Evolutionary conservation across 2,888 invertebrate species (phyloP).

Genomic region (Drosophila anomalata): DNA sequence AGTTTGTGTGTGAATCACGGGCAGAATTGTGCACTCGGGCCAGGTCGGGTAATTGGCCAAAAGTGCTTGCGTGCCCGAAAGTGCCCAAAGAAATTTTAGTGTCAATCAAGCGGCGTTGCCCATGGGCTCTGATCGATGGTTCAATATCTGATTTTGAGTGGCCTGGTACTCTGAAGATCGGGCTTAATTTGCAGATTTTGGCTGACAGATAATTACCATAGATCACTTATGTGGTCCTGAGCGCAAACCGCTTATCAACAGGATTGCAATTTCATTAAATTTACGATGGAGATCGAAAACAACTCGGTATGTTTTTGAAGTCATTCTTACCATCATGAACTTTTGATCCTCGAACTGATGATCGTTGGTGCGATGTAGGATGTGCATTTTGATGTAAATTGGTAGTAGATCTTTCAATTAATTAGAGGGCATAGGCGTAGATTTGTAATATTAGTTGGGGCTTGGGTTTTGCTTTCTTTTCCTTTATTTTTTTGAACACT

Average conservation of each 20-base stretch:
- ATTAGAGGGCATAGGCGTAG: slow-evolving; percentile 47
- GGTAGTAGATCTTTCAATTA: slow-evolving; percentile 25
- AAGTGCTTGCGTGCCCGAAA: slow-evolving; percentile 67
- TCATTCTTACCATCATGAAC: slow-evolving; percentile 83
- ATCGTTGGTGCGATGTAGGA: slow-evolving; percentile 83
- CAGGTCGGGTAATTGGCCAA: slow-evolving; percentile 58
- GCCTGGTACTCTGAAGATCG: slow-evolving; percentile 36
- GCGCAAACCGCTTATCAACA: slow-evolving; percentile 9
- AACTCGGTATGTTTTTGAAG: background rate
- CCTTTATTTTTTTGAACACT: slow-evolving; percentile 33
- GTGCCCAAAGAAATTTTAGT: slow-evolving; percentile 63
- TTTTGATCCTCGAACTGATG: slow-evolving; percentile 84
- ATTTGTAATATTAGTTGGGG: slow-evolving; percentile 6
- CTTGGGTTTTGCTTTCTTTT: slow-evolving; percentile 20
- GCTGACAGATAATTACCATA: slow-evolving; percentile 70
- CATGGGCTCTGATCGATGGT: slow-evolving; percentile 45
- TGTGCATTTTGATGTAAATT: slow-evolving; percentile 80
- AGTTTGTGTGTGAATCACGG: slow-evolving; percentile 68
- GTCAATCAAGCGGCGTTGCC: slow-evolving; percentile 73
- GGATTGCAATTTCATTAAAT: background rate
- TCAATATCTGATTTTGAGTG: slow-evolving; percentile 61
- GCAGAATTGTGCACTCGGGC: slow-evolving; percentile 31
- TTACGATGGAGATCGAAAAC: background rate
- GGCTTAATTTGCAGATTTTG: slow-evolving; percentile 53
- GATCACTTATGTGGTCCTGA: slow-evolving; percentile 21